These are phyloP conservation scores for Aphidius colemani DNA, from an alignment of 2,888 invertebrate genomes.

Conservation along the genomic window DNA sequence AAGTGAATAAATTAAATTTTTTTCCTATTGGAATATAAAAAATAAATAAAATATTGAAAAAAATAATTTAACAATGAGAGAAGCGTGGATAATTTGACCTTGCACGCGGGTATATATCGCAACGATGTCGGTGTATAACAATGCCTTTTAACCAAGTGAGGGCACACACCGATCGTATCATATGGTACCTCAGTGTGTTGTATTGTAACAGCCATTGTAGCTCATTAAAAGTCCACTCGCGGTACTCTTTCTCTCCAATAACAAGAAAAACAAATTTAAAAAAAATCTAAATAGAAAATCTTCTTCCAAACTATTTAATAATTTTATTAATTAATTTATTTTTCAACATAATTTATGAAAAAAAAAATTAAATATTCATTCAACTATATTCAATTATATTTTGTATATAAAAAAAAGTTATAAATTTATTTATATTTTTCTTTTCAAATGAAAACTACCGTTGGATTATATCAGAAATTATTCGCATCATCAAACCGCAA, in stretches of 20 bases:
- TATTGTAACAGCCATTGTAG: slow-evolving; percentile 32
- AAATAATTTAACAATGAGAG: neutral
- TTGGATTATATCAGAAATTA: slow-evolving; percentile 28
- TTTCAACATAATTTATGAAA: too few relatives aligned
- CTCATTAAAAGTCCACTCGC: slow-evolving; percentile 44
- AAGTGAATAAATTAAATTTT: too few relatives aligned
- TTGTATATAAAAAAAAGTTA: too few relatives aligned
- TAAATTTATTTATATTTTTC: too few relatives aligned
- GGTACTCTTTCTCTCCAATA: slow-evolving; percentile 16
- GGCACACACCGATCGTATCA: slow-evolving; percentile 38
- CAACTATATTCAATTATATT: too few relatives aligned
- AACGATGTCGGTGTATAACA: slow-evolving; percentile 20
- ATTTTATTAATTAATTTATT: neutral
- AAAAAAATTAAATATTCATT: too few relatives aligned
- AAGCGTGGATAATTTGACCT: slow-evolving; percentile 30
- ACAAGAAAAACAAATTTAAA: neutral
- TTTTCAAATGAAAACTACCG: slow-evolving; percentile 34
- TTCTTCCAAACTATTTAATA: too few relatives aligned
- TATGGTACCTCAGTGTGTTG: slow-evolving; percentile 34
- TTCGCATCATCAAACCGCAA: slow-evolving; percentile 20
- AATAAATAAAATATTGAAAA: neutral
- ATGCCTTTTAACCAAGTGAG: slow-evolving; percentile 18
- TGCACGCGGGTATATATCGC: slow-evolving; percentile 24
- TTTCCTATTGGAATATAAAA: neutral
- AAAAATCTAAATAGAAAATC: neutral